Evolutionary conservation across 2,113 vertebrate species (phyloP).

Genomic region (Aspiorhynchus laticeps): DNA sequence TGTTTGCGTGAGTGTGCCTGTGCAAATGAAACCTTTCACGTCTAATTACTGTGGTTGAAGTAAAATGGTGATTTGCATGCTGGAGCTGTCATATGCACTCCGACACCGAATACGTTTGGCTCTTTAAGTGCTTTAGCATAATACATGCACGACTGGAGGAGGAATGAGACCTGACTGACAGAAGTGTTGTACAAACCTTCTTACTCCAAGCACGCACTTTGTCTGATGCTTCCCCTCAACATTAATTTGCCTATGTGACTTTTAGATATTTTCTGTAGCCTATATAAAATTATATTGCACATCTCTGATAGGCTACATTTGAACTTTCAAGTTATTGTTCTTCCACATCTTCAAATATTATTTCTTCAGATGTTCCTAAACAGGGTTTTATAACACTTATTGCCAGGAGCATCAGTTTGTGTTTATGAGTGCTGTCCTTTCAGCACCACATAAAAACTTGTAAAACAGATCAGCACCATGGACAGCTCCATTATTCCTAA

Average conservation of each 20-base stretch:
- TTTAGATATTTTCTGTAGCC: not conserved
- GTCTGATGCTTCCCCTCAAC: not conserved
- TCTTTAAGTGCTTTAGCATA: constrained; percentile 41
- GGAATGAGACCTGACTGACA: constrained; percentile 2
- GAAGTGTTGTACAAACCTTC: constrained; percentile 11
- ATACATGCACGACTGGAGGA: not conserved
- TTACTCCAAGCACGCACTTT: not conserved
- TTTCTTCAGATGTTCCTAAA: not conserved
- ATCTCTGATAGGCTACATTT: constrained; percentile 5
- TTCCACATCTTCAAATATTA: not conserved
- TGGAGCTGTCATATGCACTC: constrained; percentile 3
- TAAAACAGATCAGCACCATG: constrained; percentile 29
- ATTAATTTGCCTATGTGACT: constrained; percentile 2
- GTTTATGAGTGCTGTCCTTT: constrained; percentile 11
- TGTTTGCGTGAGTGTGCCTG: constrained; percentile 22
- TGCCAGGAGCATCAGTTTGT: constrained; percentile 7
- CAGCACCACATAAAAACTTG: constrained; percentile 14
- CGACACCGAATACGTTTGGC: not conserved
- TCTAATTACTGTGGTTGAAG: constrained; percentile 34
- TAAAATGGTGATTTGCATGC: constrained; percentile 30
- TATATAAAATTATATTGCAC: not conserved
- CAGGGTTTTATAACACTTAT: not conserved
- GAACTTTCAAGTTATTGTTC: not conserved
- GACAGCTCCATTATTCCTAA: constrained; percentile 23
- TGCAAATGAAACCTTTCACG: constrained; percentile 34